Conservation (phyloP, 2,113 vertebrate species). For the Edolisoma coerulescens region DNA sequence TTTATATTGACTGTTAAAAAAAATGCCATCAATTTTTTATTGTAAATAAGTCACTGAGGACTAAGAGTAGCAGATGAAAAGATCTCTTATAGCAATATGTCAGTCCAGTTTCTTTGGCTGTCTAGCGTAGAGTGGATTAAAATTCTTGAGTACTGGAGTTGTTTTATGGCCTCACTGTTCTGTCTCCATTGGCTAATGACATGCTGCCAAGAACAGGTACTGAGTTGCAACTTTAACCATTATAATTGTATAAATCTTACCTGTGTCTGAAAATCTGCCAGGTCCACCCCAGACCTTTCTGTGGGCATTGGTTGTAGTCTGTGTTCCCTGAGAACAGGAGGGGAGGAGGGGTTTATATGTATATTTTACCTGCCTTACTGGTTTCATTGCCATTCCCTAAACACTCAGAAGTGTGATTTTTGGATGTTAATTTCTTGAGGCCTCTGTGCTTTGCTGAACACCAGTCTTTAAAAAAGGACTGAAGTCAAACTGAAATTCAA, state of each 20-base stretch:
- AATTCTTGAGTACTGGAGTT: not conserved
- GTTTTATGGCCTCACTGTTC: not conserved
- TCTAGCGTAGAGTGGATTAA: not conserved
- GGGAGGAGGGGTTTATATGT: not conserved
- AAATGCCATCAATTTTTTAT: conserved; percentile 41
- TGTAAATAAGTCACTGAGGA: conserved; percentile 44
- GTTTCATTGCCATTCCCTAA: not conserved
- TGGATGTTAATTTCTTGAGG: not conserved
- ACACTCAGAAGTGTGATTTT: not conserved
- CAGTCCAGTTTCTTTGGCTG: conserved; percentile 16
- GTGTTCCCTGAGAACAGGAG: not conserved
- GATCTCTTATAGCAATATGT: conserved; percentile 23
- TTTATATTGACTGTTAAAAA: conserved; percentile 55
- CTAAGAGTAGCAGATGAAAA: conserved; percentile 32
- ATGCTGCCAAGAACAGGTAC: not conserved
- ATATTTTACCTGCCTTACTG: not conserved
- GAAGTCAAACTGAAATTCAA: not conserved
- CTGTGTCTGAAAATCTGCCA: not conserved
- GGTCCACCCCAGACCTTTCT: not conserved
- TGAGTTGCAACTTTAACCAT: not conserved
- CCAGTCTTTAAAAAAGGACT: not conserved
- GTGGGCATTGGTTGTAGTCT: not conserved
- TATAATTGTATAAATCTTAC: not conserved
- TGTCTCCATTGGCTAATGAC: not conserved
- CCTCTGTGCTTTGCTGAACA: not conserved